These are phyloP conservation scores for Watsonalla cultraria DNA, from an alignment of 2,888 invertebrate species.

Conservation along the genomic window DNA sequence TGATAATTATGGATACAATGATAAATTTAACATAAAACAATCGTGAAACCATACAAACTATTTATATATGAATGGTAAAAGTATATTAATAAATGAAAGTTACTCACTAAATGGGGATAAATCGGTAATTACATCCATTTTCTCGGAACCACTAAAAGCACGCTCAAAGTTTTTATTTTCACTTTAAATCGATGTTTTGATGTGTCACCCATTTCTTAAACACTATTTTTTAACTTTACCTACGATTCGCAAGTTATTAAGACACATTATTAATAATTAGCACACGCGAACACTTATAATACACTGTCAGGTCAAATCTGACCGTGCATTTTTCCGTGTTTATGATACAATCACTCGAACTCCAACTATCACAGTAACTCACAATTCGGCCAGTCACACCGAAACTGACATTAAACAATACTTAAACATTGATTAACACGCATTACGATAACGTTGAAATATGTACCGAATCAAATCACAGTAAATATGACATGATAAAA, in stretches of 20 bases:
- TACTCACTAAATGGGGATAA: slow-evolving; percentile 66
- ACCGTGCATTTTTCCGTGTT: slow-evolving; percentile 53
- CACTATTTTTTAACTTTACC: slow-evolving; percentile 39
- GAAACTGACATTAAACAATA: neutral
- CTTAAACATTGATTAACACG: neutral
- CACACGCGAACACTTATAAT: neutral
- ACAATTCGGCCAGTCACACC: slow-evolving; percentile 3
- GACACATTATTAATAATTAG: slow-evolving; percentile 28
- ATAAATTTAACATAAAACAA: too few species aligned
- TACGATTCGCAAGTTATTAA: slow-evolving; percentile 11
- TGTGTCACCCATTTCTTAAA: slow-evolving; percentile 71
- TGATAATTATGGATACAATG: too few species aligned
- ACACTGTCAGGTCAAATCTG: slow-evolving; percentile 20
- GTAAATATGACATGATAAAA: neutral
- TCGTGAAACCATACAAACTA: too few species aligned
- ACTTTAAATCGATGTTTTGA: slow-evolving; percentile 67
- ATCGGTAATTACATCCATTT: slow-evolving; percentile 68
- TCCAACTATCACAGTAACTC: slow-evolving; percentile 26
- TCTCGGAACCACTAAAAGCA: slow-evolving; percentile 31
- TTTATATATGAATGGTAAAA: neutral
- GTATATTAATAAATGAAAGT: slow-evolving; percentile 6
- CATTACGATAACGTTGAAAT: neutral
- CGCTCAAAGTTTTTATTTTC: slow-evolving; percentile 53
- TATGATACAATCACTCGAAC: slow-evolving; percentile 41
- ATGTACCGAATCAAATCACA: neutral